Evolutionary conservation across 2,797 vertebrate genomes (phyloP).

Genomic region (Fistularia tabacaria): DNA sequence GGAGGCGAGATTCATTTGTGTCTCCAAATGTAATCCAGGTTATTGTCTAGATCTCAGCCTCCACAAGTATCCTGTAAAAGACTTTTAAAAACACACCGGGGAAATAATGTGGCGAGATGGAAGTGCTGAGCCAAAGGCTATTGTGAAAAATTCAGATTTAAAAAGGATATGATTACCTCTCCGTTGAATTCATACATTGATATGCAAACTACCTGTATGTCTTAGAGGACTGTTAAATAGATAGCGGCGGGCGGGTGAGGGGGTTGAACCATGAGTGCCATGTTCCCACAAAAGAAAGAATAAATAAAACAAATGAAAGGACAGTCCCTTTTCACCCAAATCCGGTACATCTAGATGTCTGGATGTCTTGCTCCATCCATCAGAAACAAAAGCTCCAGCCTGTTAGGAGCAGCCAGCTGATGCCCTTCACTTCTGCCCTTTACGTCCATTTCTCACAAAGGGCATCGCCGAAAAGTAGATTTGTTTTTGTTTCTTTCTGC

Average conservation of each 20-base stretch:
- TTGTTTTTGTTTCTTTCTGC: constrained; percentile 36
- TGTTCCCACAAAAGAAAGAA: not conserved
- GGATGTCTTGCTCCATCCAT: constrained; percentile 46
- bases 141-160: constrained; percentile 42
- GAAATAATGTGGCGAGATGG: constrained; percentile 53
- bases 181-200: constrained; percentile 42
- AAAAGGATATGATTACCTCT: constrained; percentile 37
- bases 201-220: constrained; percentile 28
- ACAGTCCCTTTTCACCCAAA: constrained; percentile 27
- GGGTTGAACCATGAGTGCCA: too few relatives aligned
- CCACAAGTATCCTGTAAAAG: constrained; percentile 49
- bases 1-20: constrained; percentile 44
- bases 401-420: too few relatives aligned
- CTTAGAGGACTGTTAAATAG: not conserved
- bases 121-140: constrained; percentile 39
- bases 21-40: constrained; percentile 42
- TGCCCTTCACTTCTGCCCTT: constrained; percentile 55
- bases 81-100: constrained; percentile 42
- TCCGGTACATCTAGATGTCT: constrained; percentile 34
- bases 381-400: constrained; percentile 58
- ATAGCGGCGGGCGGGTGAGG: too few relatives aligned
- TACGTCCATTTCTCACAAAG: constrained; percentile 49
- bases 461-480: constrained; percentile 18
- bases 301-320: constrained; percentile 20
- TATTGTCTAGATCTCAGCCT: constrained; percentile 44